Percentiles rank a stretch among this genome's conserved stretches.
These are phyloP conservation scores for Morone chrysops DNA, from an alignment of 2,113 vertebrate genomes.

Conservation along the genomic window DNA sequence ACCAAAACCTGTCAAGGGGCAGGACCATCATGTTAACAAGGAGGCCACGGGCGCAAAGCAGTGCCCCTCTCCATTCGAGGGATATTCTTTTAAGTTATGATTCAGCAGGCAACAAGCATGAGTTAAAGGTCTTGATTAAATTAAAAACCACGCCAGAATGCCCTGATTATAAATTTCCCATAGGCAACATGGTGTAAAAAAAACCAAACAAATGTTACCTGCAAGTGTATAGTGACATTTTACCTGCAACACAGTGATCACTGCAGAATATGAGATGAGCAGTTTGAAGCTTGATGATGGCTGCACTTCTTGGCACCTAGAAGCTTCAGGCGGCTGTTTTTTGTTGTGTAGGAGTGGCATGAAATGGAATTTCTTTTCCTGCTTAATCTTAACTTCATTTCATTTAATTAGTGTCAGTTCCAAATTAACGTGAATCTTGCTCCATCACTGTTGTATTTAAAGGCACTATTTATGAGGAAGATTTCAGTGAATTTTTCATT, in stretches of 20 bases:
- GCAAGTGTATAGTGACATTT: slow-evolving; percentile 52
- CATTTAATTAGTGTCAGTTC: slow-evolving; percentile 72
- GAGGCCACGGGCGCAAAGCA: slow-evolving; percentile 10
- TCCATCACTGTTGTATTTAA: slow-evolving; percentile 69
- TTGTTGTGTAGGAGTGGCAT: slow-evolving; percentile 36
- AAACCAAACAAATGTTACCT: slow-evolving; percentile 11
- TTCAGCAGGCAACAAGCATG: slow-evolving; percentile 9
- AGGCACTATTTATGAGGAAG: slow-evolving; percentile 80
- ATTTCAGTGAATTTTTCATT: slow-evolving; percentile 65
- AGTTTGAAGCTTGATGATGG: slow-evolving; percentile 41
- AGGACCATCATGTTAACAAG: slow-evolving; percentile 32
- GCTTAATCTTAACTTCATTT: slow-evolving; percentile 45
- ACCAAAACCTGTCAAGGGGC: slow-evolving; percentile 49
- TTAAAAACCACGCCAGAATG: background rate
- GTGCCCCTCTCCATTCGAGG: slow-evolving; percentile 24
- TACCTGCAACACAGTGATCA: slow-evolving; percentile 60
- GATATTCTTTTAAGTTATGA: slow-evolving; percentile 51
- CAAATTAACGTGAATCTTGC: slow-evolving; percentile 55
- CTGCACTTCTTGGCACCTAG: background rate
- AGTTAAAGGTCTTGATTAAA: slow-evolving; percentile 16
- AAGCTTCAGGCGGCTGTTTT: slow-evolving; percentile 21
- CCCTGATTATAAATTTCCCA: slow-evolving; percentile 11
- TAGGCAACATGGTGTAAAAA: slow-evolving; percentile 16
- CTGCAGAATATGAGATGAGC: slow-evolving; percentile 56
- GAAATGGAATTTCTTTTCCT: slow-evolving; percentile 57